These are phyloP conservation scores for Anoura caudifer DNA, from an alignment of 2,113 vertebrate species.

Conservation along the genomic window DNA sequence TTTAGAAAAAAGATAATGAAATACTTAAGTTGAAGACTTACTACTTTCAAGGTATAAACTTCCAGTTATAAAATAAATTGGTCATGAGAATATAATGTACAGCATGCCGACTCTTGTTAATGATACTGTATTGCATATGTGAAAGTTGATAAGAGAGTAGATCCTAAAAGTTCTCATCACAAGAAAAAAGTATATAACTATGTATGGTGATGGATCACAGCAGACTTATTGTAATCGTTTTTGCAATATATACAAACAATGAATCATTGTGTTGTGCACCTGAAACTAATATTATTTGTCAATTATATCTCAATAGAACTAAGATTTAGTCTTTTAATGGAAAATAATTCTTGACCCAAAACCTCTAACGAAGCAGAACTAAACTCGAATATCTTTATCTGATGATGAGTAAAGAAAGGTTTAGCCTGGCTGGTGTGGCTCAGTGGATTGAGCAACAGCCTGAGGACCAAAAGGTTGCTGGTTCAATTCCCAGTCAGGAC, in stretches of 20 bases:
- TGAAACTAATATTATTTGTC: background rate
- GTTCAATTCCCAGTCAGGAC: no score
- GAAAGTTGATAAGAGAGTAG: background rate
- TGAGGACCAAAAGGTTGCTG: no score
- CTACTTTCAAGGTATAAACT: background rate
- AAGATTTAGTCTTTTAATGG: background rate
- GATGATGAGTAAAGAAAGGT: background rate
- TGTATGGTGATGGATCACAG: background rate
- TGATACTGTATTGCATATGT: background rate
- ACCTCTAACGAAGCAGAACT: background rate
- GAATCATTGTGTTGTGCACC: background rate
- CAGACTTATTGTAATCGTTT: background rate
- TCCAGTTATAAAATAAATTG: background rate
- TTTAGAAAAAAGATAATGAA: background rate
- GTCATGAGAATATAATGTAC: background rate
- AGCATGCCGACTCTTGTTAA: background rate
- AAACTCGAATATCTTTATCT: background rate
- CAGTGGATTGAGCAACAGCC: no score
- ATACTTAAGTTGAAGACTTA: background rate
- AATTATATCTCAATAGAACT: background rate
- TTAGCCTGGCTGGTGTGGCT: background rate
- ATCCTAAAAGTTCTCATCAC: background rate
- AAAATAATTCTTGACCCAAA: slow-evolving; percentile 22
- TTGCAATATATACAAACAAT: background rate
- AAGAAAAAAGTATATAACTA: background rate